Evolutionary conservation across 2,113 vertebrate genomes (phyloP).

Genomic region (Upupa epops): DNA sequence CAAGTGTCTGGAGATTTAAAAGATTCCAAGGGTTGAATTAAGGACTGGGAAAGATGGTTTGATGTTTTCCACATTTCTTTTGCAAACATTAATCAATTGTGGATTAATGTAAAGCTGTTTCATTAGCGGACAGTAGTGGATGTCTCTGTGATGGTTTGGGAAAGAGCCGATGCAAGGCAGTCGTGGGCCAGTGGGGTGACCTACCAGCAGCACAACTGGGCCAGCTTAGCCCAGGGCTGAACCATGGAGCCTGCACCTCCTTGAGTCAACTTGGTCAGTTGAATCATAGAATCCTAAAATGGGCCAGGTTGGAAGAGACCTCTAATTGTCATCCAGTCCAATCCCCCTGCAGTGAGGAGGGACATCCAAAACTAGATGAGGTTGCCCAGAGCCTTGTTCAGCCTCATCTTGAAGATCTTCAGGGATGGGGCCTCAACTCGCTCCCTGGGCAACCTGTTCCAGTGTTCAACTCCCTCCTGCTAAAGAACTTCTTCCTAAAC

Average conservation of each 20-base stretch:
- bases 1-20: slow-evolving; percentile 51
- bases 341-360: no score
- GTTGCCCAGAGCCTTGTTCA: no score
- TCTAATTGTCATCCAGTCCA: no score
- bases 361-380: no score
- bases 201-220: neutral
- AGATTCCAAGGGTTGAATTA: slow-evolving; percentile 56
- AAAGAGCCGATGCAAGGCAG: accelerated
- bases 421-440: no score
- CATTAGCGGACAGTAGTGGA: neutral
- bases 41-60: neutral
- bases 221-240: neutral
- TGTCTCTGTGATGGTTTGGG: neutral
- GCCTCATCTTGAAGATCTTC: no score
- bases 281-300: no score
- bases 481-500: no score
- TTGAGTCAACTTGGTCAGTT: accelerated
- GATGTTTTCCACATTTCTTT: slow-evolving; percentile 21
- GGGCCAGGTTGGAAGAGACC: no score
- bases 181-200: accelerated
- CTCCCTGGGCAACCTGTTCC: no score
- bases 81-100: slow-evolving; percentile 6
- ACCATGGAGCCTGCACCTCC: neutral
- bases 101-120: slow-evolving; percentile 36
- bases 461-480: no score